Evolutionary conservation across 1,140 invertebrate genomes (phyloP).

Genomic region (Trissolcus basalis): DNA sequence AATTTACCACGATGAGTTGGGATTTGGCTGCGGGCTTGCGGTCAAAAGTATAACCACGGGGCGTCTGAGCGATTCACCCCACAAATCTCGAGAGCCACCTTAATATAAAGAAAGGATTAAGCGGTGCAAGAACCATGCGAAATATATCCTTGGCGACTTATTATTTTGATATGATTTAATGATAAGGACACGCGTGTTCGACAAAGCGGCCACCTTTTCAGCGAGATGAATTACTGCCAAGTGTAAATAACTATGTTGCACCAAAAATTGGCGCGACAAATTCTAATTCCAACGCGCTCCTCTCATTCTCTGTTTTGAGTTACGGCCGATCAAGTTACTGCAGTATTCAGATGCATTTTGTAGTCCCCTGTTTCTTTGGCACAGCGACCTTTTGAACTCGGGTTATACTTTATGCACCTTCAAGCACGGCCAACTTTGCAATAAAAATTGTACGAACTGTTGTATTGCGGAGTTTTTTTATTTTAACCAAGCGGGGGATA

Average conservation of each 20-base stretch:
- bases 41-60: conserved; percentile 63
- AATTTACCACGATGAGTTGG: conserved; percentile 32
- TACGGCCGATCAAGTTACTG: neutral
- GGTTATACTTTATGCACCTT: too few relatives aligned
- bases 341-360: conserved; percentile 12
- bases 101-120: conserved; percentile 69
- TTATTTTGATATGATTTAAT: conserved; percentile 58
- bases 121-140: conserved; percentile 26
- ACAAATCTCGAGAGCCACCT: conserved; percentile 63
- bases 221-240: conserved; percentile 27
- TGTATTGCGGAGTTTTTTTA: too few relatives aligned
- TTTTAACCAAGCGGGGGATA: too few relatives aligned
- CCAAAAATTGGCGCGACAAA: conserved; percentile 21
- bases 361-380: neutral
- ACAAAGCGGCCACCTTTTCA: conserved; percentile 23
- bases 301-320: conserved; percentile 6
- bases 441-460: neutral
- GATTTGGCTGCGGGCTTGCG: conserved; percentile 31
- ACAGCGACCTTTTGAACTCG: conserved; percentile 4
- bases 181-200: conserved; percentile 24
- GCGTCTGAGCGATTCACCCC: conserved; percentile 45
- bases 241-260: conserved; percentile 40
- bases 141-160: conserved; percentile 36
- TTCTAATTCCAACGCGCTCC: conserved; percentile 24
- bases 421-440: neutral